Evolutionary conservation across 2,888 invertebrate species (phyloP), one percentile per base, ranked within the genome.

Genomic region (Ceraclea dissimilis): DNA sequence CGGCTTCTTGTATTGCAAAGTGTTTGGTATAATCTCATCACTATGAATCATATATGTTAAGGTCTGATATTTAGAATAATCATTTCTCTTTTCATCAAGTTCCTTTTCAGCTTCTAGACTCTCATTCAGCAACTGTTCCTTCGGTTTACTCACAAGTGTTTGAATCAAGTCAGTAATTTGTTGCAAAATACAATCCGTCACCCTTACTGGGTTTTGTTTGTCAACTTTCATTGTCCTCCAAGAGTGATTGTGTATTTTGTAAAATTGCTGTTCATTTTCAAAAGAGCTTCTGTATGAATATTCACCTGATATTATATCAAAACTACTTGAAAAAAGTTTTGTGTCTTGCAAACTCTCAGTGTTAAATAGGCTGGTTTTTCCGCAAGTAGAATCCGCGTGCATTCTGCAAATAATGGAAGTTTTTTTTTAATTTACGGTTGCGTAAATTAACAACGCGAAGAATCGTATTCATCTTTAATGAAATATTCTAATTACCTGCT

Each of bases 171-270:
- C 31, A 2, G 47, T 19, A n/a, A 52, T 16, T 19, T 52, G 52
- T n/a, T 33, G n/a, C 2, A 47, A 31, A 17, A 52, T 46, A 47
- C 52, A 52, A 19, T 52, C 52, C 18, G 52, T 31, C 2, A 47
- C 47, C 18, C 46, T 31, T 10, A 20, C 20, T 13, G 52, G 52
- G n/a, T 39, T 39, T 4, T 39, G 4, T 39, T 13, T 16, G 13
- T 39, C 13, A 4, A n/a, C 13, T 39, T n/a, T 39, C 5, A 13
- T 8, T n/a, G 5, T n/a, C 13, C 39, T 39, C 16, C 39, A n/a
- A 8, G 16, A 4, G n/a, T 13, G 39, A 39, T n/a, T 39, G 13
- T 39, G 13, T 13, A 16, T 39, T n/a, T 16, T 39, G 16, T 39
- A 39, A 5, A 39, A 39, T 5, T n/a, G 8, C 8, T 39, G 2